These are phyloP conservation scores for Pocillopora meandrina DNA, from an alignment of 92 coral and sea anemone species.

Conservation along the genomic window DNA sequence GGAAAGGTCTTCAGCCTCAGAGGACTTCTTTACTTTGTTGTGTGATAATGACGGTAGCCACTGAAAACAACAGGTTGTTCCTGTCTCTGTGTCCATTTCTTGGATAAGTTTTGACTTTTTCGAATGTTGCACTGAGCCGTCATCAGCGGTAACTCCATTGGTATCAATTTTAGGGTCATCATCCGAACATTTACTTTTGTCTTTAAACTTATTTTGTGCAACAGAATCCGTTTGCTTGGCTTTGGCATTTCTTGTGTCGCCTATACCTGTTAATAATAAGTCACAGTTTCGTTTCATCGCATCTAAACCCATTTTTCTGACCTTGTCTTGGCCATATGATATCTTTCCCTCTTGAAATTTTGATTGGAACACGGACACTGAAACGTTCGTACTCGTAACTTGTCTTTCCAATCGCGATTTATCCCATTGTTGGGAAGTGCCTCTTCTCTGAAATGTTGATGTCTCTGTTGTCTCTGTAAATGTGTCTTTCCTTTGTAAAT, in stretches of 20 bases:
- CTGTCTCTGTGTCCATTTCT: neutral
- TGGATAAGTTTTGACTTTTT: neutral
- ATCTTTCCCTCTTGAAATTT: neutral
- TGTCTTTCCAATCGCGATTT: constrained; percentile 6
- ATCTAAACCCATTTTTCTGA: neutral
- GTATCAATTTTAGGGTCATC: neutral
- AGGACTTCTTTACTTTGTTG: neutral
- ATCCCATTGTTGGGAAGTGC: neutral
- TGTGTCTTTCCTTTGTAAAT: constrained; percentile 27
- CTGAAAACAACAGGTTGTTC: constrained; percentile 9
- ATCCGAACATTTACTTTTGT: neutral
- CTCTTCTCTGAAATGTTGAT: neutral
- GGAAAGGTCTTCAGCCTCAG: neutral
- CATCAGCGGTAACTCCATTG: neutral
- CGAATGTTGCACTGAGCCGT: neutral
- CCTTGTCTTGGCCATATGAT: neutral
- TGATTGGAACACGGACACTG: neutral
- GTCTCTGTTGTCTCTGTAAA: neutral
- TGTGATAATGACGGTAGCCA: constrained; percentile 14
- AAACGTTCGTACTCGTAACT: constrained; percentile 21
- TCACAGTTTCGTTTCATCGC: constrained; percentile 10
- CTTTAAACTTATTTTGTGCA: neutral
- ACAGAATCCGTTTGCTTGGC: neutral
- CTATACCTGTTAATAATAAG: neutral
- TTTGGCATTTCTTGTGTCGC: neutral